A percentile compares a stretch with the other conserved stretches of the same genome.
phyloP scores from a whole-genome alignment of 2,113 vertebrate genomes.

The Mionectes macconnelli region DNA sequence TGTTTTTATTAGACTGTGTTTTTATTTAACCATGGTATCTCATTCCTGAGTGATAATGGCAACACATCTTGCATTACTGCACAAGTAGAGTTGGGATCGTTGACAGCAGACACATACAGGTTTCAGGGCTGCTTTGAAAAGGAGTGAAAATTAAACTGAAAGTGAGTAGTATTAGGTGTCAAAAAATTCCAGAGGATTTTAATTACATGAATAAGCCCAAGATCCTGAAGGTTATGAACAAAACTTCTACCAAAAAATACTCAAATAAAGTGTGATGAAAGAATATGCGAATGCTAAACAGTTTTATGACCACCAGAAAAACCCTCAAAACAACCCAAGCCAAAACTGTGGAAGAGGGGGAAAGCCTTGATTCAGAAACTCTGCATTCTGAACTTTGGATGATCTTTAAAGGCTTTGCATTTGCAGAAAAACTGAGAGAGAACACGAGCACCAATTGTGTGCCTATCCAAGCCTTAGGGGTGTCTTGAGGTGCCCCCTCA shows the following conservation, averaged over 20 bases:
- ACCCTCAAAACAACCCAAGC: background rate
- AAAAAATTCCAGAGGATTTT: slow-evolving; percentile 30
- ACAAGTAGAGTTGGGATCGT: rapidly evolving
- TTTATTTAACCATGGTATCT: background rate
- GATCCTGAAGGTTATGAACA: background rate
- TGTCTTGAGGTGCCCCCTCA: background rate
- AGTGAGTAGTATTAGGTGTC: background rate
- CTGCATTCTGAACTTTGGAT: background rate
- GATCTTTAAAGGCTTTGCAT: background rate
- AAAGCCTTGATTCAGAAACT: background rate
- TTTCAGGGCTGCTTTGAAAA: background rate
- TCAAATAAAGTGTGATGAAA: background rate
- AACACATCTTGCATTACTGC: background rate
- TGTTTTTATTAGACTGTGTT: background rate
- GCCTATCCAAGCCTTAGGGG: background rate
- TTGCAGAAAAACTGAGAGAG: background rate
- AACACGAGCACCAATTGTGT: background rate
- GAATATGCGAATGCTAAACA: background rate
- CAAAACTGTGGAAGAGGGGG: background rate
- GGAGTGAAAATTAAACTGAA: slow-evolving; percentile 22
- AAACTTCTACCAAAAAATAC: background rate
- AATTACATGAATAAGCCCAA: background rate
- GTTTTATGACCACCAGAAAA: background rate
- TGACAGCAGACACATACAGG: background rate
- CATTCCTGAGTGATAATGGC: background rate